Conservation (phyloP, 2,113 vertebrate genomes). For the Jacana jacana region DNA sequence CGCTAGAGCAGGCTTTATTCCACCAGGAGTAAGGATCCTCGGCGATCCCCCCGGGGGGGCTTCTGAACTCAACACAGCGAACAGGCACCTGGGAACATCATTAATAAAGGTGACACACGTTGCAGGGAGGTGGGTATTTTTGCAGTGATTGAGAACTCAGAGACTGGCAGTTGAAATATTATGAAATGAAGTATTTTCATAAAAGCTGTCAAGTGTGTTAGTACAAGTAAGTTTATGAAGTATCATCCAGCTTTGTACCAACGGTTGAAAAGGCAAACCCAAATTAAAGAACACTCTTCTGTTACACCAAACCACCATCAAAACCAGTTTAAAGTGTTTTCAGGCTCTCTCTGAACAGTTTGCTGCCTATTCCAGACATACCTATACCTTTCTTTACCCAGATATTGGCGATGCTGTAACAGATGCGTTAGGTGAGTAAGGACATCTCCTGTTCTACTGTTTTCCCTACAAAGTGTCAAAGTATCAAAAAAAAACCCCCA, state of each 20-base stretch:
- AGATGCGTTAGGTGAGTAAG: not conserved
- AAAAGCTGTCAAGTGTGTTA: not conserved
- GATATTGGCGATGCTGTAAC: not conserved
- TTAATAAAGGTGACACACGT: not conserved
- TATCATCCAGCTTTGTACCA: not conserved
- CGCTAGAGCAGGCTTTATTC: not conserved
- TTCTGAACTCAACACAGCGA: not conserved
- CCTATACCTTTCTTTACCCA: not conserved
- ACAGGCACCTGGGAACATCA: not conserved
- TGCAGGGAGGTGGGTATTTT: not conserved
- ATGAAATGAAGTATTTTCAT: not conserved
- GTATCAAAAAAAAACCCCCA: not conserved
- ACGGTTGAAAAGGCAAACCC: not conserved
- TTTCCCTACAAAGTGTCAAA: not conserved
- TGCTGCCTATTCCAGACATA: not conserved
- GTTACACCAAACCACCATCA: not conserved
- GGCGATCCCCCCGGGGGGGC: not conserved
- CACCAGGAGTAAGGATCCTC: not conserved
- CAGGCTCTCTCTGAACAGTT: not conserved
- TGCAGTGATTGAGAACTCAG: not conserved
- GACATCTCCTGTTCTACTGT: not conserved
- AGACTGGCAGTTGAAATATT: not conserved
- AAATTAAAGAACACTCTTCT: not conserved
- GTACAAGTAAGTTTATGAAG: not conserved
- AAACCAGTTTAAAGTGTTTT: not conserved